A percentile compares a stretch with the other conserved stretches of the same genome.
phyloP scores from a whole-genome alignment of 1,140 invertebrate genomes.

The Diachasmimorpha longicaudata region DNA sequence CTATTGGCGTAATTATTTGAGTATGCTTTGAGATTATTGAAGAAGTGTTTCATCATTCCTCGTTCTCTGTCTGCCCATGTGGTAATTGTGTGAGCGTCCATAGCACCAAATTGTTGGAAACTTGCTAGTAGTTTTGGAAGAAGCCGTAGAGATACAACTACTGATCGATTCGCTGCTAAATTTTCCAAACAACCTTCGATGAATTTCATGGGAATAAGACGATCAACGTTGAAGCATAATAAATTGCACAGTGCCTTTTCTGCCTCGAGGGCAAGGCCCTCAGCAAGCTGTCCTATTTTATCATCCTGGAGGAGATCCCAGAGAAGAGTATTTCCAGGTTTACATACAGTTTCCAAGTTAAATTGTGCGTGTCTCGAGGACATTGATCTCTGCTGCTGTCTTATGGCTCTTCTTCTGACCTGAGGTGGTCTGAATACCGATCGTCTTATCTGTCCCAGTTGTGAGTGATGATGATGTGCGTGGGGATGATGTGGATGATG shows the following conservation, averaged over 20 bases:
- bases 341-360: slow-evolving; percentile 81
- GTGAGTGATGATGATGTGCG: slow-evolving; percentile 35
- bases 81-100: slow-evolving; percentile 82
- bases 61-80: slow-evolving; percentile 90
- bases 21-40: slow-evolving; percentile 81
- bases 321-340: slow-evolving; percentile 87
- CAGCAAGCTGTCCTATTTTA: slow-evolving; percentile 82
- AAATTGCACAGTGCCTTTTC: slow-evolving; percentile 90
- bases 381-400: slow-evolving; percentile 15
- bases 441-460: slow-evolving; percentile 46
- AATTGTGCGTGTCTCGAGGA: slow-evolving; percentile 62
- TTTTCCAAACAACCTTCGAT: slow-evolving; percentile 94
- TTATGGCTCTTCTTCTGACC: slow-evolving; percentile 31
- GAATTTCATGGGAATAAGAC: slow-evolving; percentile 89
- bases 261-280: slow-evolving; percentile 87
- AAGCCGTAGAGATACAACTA: slow-evolving; percentile 85
- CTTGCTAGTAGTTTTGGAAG: slow-evolving; percentile 90
- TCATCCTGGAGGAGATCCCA: slow-evolving; percentile 95
- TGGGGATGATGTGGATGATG: slow-evolving; percentile 29
- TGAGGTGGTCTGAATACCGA: slow-evolving; percentile 48
- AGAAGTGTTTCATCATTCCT: slow-evolving; percentile 91
- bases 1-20: slow-evolving; percentile 49
- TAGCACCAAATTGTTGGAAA: slow-evolving; percentile 85
- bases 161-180: slow-evolving; percentile 84
- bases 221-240: slow-evolving; percentile 88